Percentiles rank a stretch among this genome's conserved stretches.
Evolutionary conservation across 2,888 invertebrate genomes (phyloP).

Genomic region (Drosophila tripunctata): DNA sequence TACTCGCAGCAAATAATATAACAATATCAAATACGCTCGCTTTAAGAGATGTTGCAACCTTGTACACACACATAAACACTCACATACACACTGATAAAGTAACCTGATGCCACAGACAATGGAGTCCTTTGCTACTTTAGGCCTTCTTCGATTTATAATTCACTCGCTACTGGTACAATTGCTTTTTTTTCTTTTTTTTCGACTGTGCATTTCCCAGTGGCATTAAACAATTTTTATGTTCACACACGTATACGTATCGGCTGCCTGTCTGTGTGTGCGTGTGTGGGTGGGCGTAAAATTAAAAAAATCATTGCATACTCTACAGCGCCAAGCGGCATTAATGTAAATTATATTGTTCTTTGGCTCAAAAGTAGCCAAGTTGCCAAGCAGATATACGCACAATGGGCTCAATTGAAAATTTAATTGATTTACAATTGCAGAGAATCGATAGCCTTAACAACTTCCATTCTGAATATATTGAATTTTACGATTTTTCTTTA

Average conservation of each 20-base stretch:
- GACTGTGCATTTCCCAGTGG: slow-evolving; percentile 27
- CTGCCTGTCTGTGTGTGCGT: slow-evolving; percentile 17
- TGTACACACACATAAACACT: neutral
- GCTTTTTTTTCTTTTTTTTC: neutral
- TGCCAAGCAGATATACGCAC: slow-evolving; percentile 3
- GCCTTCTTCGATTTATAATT: slow-evolving; percentile 35
- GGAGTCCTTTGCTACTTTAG: slow-evolving; percentile 20
- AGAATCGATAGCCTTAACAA: slow-evolving; percentile 11
- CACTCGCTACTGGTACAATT: neutral
- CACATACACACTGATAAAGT: neutral
- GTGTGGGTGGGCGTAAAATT: slow-evolving; percentile 37
- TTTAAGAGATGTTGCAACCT: neutral
- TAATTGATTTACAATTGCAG: slow-evolving; percentile 72
- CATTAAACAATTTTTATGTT: slow-evolving; percentile 58
- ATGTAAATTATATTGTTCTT: slow-evolving; percentile 58
- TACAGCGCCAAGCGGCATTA: slow-evolving; percentile 46
- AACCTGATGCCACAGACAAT: slow-evolving; percentile 34
- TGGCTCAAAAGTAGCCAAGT: slow-evolving; percentile 12
- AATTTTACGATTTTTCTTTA: slow-evolving; percentile 8
- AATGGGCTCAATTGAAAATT: slow-evolving; percentile 57
- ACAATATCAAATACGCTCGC: neutral
- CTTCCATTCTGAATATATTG: slow-evolving; percentile 28
- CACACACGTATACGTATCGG: too few species aligned
- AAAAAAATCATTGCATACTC: slow-evolving; percentile 64
- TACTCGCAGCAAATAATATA: too few species aligned